A percentile compares a stretch with the other conserved stretches of the same genome.
Evolutionary conservation across 2,113 vertebrate species (phyloP).

Genomic region (Cnemophilus loriae): DNA sequence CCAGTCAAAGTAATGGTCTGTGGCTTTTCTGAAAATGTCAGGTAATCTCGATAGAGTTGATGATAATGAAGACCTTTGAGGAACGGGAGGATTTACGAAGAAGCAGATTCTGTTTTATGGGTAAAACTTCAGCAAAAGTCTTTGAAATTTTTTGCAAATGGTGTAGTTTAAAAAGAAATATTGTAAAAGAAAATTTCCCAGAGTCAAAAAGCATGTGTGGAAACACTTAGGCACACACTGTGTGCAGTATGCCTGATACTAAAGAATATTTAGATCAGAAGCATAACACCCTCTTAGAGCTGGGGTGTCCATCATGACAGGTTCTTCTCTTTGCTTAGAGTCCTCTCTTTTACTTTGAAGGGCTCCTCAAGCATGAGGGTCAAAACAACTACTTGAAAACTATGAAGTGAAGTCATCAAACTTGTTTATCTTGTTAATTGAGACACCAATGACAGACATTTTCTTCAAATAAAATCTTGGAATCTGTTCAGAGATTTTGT

Average conservation of each 20-base stretch:
- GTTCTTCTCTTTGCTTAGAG: background rate
- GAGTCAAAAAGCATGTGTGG: background rate
- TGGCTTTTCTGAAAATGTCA: background rate
- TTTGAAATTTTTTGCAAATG: background rate
- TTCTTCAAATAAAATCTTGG: background rate
- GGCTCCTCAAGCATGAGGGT: background rate
- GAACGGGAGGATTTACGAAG: background rate
- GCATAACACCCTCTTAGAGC: background rate
- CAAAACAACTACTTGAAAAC: background rate
- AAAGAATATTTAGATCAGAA: background rate
- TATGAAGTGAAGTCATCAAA: background rate
- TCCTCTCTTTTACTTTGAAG: background rate
- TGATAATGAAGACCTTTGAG: background rate
- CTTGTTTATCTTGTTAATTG: background rate
- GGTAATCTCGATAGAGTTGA: background rate
- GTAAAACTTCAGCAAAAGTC: background rate
- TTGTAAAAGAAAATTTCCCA: background rate
- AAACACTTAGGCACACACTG: background rate
- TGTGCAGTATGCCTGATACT: background rate
- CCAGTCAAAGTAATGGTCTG: background rate
- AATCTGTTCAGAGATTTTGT: background rate
- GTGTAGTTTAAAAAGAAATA: background rate
- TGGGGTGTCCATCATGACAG: accelerated
- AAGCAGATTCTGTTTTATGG: background rate
- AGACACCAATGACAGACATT: background rate